Evolutionary conservation across 1,140 invertebrate species (phyloP), one percentile per base, ranked within the genome.

Genomic region (Megalopta genalis): DNA sequence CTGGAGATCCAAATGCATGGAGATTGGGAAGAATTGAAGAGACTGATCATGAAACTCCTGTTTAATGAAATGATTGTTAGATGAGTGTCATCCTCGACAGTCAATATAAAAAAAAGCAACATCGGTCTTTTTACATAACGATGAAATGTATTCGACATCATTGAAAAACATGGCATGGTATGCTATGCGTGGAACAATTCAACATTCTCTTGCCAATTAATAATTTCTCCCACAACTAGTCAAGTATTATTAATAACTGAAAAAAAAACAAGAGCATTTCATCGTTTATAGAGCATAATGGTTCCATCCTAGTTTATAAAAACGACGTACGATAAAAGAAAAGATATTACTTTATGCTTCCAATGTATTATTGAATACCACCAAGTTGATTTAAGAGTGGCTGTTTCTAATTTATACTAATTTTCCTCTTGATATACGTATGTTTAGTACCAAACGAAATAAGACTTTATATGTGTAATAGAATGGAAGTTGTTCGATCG

Each of bases 1-100:
- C 95, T 85, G 95, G 95, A 75, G 96, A 97, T 93, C 95, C 95
- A 80, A 96, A 96, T 92, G 96, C 96, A 81, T 97, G 96, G 96
- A 94, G 96, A 84, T 94, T 97, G 82, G 96, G 96, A 86, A 94
- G 96, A 89, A 97, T 97, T 91, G 96, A 96, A 93, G 96, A 97
- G 93, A 94, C 95, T 88, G 96, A 97, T 89, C 95, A 96, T 87
- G 96, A 97, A 92, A 97, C 96, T 87, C 95, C 96, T 81, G 96
- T 97, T 88, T 97, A 94, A 96, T 74, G 74, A 79, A 85, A 87
- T 62, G 77, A 86, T 85, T 80, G 72, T 79, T 82, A 85, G 54
- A 79, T 82, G 81, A 82, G 81, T 82, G 80, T 87, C 82, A 90
- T 90, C 87, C 87, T 88, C 83, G 82, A 85, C 82, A 91, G 91